These are phyloP conservation scores for Actinia equina DNA, from an alignment of 64 coral and sea anemone genomes.

Conservation along the genomic window DNA sequence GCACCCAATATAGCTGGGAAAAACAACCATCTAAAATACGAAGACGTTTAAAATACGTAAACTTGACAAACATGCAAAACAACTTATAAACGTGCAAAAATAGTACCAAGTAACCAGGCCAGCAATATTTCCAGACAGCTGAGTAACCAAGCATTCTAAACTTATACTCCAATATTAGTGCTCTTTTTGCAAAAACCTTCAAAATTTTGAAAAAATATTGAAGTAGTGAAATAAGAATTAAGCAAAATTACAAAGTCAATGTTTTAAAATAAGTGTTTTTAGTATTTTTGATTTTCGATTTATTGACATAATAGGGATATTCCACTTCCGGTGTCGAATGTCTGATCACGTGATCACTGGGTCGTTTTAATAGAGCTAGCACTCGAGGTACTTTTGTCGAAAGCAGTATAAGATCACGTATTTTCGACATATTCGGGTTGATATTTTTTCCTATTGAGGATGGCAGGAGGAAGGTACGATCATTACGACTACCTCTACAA, in stretches of 20 bases:
- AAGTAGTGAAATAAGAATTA: not conserved
- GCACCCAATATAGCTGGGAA: not conserved
- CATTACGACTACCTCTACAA: constrained; percentile 99
- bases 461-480: constrained; percentile 68
- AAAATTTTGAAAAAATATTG: not conserved
- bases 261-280: not conserved
- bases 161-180: not conserved
- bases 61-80: not conserved
- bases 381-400: not conserved
- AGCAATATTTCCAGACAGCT: not conserved
- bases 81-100: not conserved
- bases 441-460: not conserved
- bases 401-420: not conserved
- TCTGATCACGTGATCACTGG: constrained; percentile 27
- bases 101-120: not conserved
- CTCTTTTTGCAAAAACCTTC: not conserved
- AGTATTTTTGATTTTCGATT: not conserved
- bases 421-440: not conserved
- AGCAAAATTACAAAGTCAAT: not conserved
- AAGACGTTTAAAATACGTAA: not conserved
- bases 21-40: not conserved
- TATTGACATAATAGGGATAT: not conserved
- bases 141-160: not conserved
- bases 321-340: constrained; percentile 29
- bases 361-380: not conserved